Base-by-base conservation (phyloP, 2,113 vertebrate genomes). In the Notechis scutatus region DNA sequence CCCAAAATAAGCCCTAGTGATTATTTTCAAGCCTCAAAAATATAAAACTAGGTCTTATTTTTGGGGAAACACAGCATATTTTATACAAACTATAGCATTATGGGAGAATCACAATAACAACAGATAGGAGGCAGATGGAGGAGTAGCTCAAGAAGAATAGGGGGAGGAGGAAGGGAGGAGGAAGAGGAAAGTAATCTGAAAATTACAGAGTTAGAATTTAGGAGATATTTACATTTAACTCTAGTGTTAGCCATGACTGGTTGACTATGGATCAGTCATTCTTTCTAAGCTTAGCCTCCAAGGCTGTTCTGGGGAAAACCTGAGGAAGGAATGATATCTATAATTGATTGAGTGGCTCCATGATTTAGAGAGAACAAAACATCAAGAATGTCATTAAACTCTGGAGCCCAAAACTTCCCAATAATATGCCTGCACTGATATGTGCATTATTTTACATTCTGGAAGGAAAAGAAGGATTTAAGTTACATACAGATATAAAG, bases 71-170 rank as follows among this genome's bases (percentile, higher is more conserved):
- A 57, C 6, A 23, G 20, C 1, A 57, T 57, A 57, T 57, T 57
- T 47, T 94, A 92, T 59, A n/a, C 90, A 85, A 91, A 88, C 34
- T 34, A 88, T 57, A 89, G 34, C 45, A 29, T 92, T 92, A 9
- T 47, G 54, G 59, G 14, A 90, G 93, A 90, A 92, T 23, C 87
- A 45, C 42, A 24, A 29, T 10, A 42, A 26, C 64, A 93, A 50
- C 50, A 89, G 88, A 90, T 92, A 93, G 91, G 5, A 74, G 0
- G 5, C 54, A 55, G 18, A 55, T 61, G 81, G 90, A 14, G 42
- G 10, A 11, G 26, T 9, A 61, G 59, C 9, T n/a, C 1, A 29
- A 69, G 29, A 29, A 69, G 4, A 29, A 69, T 47, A 10, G 0
- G 50, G 50, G 23, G 59, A 24, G 11, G 64, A 34, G 29, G 64